phyloP scores from a whole-genome alignment of 2,797 vertebrate genomes.

The Enteromius fasciolatus region DNA sequence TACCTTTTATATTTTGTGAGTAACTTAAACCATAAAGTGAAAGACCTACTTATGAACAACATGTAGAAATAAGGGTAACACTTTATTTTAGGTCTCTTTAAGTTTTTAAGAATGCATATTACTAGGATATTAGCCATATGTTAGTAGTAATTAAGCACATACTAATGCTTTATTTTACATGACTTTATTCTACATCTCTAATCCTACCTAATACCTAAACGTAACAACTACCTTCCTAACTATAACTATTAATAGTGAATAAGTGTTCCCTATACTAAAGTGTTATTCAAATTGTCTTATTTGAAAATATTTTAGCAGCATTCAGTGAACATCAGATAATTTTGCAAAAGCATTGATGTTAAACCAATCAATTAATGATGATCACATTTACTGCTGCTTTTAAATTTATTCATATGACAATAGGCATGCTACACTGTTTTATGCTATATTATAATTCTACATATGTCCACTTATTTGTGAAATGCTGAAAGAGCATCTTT shows the following conservation, averaged over 20 bases:
- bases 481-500: neutral
- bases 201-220: no score
- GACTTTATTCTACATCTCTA: no score
- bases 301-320: neutral
- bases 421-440: neutral
- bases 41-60: neutral
- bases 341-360: neutral
- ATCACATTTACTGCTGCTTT: neutral
- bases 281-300: neutral
- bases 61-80: neutral
- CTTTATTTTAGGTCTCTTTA: no score
- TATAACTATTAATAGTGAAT: no score
- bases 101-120: no score
- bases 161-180: no score
- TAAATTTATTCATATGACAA: neutral
- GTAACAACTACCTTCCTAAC: no score
- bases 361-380: neutral
- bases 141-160: no score
- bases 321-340: neutral
- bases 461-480: neutral
- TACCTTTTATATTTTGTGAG: conserved; percentile 3
- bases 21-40: neutral
- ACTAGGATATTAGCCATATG: no score
- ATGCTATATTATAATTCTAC: neutral
- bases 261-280: no score